Conservation (phyloP, 2,113 vertebrate genomes). For the Egretta garzetta region DNA sequence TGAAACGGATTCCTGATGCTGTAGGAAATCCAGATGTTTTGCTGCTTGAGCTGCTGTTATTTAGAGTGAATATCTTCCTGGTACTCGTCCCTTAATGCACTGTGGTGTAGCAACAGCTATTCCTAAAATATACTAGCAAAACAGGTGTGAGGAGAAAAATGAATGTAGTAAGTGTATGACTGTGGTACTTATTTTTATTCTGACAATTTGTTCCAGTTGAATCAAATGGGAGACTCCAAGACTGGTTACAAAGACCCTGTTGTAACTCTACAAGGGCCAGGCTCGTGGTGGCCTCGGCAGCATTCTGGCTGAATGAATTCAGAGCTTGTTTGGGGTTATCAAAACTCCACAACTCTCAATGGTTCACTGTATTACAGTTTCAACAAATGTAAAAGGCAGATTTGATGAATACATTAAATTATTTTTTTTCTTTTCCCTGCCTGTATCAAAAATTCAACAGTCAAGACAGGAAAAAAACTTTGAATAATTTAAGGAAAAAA, state of each 20-base stretch:
- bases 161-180: neutral
- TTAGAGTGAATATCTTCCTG: neutral
- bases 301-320: conserved; percentile 8
- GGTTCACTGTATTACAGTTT: neutral
- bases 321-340: conserved; percentile 19
- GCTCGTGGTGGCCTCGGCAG: neutral
- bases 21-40: neutral
- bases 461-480: neutral
- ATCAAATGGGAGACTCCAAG: neutral
- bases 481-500: neutral
- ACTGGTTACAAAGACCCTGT: neutral
- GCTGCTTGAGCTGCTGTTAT: neutral
- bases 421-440: neutral
- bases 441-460: neutral
- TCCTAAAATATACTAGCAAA: neutral
- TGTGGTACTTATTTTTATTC: neutral
- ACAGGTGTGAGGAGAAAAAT: neutral
- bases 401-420: neutral
- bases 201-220: neutral
- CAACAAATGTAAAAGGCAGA: neutral
- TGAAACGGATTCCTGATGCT: neutral
- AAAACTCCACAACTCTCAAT: neutral
- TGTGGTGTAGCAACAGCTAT: neutral
- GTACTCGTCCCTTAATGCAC: neutral
- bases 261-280: neutral